Evolutionary conservation across 2,797 vertebrate genomes (phyloP).

Genomic region (Sarcophilus harrisii): DNA sequence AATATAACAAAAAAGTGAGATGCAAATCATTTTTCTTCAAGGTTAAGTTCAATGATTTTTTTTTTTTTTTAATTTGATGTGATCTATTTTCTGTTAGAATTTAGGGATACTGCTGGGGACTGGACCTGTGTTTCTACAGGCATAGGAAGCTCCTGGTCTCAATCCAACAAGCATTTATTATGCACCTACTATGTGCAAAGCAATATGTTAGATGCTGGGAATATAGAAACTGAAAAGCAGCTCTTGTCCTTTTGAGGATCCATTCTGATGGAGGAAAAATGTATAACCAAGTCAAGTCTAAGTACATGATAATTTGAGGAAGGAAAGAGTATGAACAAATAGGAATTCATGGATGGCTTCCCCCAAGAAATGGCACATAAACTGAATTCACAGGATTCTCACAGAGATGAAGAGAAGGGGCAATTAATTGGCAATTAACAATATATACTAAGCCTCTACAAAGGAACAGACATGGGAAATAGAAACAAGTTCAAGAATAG

Average conservation of each 20-base stretch:
- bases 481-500: background rate
- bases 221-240: background rate
- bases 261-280: background rate
- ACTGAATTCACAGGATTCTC: background rate
- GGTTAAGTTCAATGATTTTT: background rate
- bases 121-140: background rate
- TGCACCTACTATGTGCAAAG: background rate
- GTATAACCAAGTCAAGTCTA: background rate
- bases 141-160: background rate
- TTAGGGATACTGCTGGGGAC: background rate
- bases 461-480: background rate
- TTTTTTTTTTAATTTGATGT: background rate
- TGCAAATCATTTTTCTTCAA: background rate
- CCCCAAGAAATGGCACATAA: background rate
- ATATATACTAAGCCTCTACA: background rate
- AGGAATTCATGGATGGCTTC: background rate
- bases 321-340: background rate
- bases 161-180: background rate
- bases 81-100: background rate
- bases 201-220: background rate
- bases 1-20: background rate
- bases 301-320: background rate
- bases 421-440: background rate
- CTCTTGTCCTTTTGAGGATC: background rate
- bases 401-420: background rate